Percentiles rank a stretch among this genome's conserved stretches.
Evolutionary conservation across 2,888 invertebrate species (phyloP).

Genomic region (Pyrrhosoma nymphula): DNA sequence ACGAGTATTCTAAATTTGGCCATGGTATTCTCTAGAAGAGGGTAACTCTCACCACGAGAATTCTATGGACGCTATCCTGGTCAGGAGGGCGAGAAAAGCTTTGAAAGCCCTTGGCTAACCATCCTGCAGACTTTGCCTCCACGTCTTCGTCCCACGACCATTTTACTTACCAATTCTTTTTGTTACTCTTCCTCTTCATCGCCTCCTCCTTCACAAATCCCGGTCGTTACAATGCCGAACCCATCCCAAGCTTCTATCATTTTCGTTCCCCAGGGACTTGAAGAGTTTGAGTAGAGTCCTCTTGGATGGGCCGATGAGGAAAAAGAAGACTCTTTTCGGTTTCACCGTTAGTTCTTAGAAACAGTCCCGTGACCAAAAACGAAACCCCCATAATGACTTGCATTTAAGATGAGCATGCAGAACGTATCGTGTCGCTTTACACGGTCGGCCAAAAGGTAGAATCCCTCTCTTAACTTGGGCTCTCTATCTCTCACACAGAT

Average conservation of each 20-base stretch:
- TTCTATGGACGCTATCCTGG: too few relatives aligned
- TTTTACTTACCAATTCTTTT: background rate
- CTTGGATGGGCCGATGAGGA: background rate
- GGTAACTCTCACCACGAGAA: too few relatives aligned
- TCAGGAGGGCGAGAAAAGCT: too few relatives aligned
- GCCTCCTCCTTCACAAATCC: background rate
- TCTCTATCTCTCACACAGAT: background rate
- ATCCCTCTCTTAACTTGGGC: background rate
- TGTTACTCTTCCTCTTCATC: background rate
- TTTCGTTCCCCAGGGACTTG: background rate
- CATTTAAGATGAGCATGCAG: conserved; percentile 60
- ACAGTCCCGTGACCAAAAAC: conserved; percentile 17
- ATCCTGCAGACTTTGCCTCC: background rate
- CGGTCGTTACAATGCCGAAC: background rate
- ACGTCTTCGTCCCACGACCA: background rate
- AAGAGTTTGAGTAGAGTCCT: conserved; percentile 10
- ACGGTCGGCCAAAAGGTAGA: background rate
- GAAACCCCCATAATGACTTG: conserved; percentile 51
- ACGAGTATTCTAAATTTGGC: too few relatives aligned
- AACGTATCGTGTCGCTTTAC: conserved; percentile 40
- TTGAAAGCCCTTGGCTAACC: background rate
- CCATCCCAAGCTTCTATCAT: conserved; percentile 7
- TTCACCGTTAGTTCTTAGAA: conserved; percentile 61
- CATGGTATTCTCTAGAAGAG: too few relatives aligned
- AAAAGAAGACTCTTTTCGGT: background rate